Conservation (phyloP, 35 echinoderm and acorn worm species). For the Patiria miniata region DNA sequence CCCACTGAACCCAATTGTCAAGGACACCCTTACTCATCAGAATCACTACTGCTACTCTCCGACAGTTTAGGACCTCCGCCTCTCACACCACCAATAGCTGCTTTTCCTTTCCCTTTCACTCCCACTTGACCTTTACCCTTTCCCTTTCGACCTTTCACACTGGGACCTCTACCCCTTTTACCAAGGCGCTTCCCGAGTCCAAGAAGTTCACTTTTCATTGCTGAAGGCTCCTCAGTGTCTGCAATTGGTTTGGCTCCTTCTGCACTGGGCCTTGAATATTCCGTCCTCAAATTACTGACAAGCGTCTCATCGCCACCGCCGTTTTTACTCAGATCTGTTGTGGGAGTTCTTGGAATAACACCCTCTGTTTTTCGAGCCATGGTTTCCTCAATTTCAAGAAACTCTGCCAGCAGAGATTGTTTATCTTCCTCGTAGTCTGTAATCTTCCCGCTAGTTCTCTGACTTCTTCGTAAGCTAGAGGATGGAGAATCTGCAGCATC, state of each 20-base stretch:
- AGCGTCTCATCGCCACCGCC: background rate
- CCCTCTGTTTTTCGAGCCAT: constrained; percentile 2
- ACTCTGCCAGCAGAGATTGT: background rate
- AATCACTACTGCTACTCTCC: constrained; percentile 76
- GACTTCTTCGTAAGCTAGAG: background rate
- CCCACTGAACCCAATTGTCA: too few species aligned
- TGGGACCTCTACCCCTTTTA: background rate
- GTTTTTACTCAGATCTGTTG: background rate
- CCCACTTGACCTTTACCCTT: constrained; percentile 21
- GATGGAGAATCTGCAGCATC: background rate
- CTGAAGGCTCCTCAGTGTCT: background rate
- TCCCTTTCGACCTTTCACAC: constrained; percentile 4
- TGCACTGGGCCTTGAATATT: too few species aligned
- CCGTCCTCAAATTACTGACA: background rate
- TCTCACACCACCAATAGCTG: background rate
- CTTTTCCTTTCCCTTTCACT: constrained; percentile 8
- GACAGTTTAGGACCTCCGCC: constrained; percentile 35
- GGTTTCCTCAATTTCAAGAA: background rate
- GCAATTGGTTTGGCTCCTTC: too few species aligned
- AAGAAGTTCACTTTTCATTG: background rate
- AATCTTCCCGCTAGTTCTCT: background rate
- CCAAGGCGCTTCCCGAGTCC: too few species aligned
- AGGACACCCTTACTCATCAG: background rate
- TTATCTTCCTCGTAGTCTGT: background rate
- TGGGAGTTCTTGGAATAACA: background rate